Base-by-base conservation (phyloP, 1,140 invertebrate genomes). In the Trissolcus basalis region DNA sequence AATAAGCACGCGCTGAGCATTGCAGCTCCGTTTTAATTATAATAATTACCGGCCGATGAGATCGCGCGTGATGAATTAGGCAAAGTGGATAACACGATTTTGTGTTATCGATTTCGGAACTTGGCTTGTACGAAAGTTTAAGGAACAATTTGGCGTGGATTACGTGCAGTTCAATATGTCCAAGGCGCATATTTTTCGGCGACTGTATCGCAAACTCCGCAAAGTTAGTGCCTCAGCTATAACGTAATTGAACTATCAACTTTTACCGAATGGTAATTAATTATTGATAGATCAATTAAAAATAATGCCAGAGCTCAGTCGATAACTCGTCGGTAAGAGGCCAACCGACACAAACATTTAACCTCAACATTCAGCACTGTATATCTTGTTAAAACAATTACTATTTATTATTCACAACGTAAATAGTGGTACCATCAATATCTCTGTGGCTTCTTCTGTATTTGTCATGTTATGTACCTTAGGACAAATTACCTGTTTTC, bases 1-100 rank as follows among this genome's bases (percentile, higher is more conserved):
- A 27, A 3, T 3, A 27, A 58, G n/a, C 54, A 47, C 15, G 44
- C 41, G 19, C 14, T 0, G 54, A 15, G 19, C 19, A 6, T n/a
- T n/a, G n/a, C n/a, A 27, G 19, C 19, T 27, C 19, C 19, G 19
- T 39, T 69, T 53, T 69, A 60, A 69, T 69, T 68, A 68, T 59
- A 56, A 58, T 19, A 56, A 58, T 19, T 50, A 50, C 9, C 47
- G 16, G 15, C 41, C 43, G 19, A 39, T 39, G 14, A 55, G 58
- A 43, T 58, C 36, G 45, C 51, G 13, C 44, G 44, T 43, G 33
- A 16, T 50, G 44, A 50, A 56, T 65, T 56, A 50, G 45, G 45
- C 10, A 65, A 56, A 49, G 51, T 56, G 53, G 53, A 49, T 65
- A 49, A 56, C 53, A 12, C 53, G 53, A 50, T 65, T 56, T 65